Base-by-base conservation (phyloP, 92 coral and sea anemone species). In the Porites lobata region DNA sequence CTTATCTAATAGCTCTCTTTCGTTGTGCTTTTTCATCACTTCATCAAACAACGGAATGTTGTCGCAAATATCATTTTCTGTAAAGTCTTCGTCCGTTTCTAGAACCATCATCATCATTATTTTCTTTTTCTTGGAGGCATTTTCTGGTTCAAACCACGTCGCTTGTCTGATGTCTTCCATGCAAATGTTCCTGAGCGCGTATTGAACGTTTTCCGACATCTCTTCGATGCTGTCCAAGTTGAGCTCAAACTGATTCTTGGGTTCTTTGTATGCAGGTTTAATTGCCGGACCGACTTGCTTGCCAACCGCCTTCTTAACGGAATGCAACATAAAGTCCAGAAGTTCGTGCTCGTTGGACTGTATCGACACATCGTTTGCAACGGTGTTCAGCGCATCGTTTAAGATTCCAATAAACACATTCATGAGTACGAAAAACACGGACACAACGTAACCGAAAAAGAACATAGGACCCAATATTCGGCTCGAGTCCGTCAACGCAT, bases 241-340 rank as follows among this genome's bases (percentile, higher is more conserved):
- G 43, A 92, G 91, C 54, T 95, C 99, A 22, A 96, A 90, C 75
- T 86, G 84, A 6, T 93, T 88, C 91, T 96, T 92, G 15, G 96
- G 92, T 73, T 96, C 99, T 38, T 90, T 90, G 91, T 96, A 96
- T 8, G 89, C 87, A 26, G 99, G 99, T 61, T 92, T 94, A 61
- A 96, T 94, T 1, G 98, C 98, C n/a, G 99, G 97, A 19, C 97
- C 98, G n/a, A 96, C 98, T 76, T 96, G 95, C 78, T 95, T 94
- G 26, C 99, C 99, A 9, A 96, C 93, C 86, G 90, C 94, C n/a
- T 88, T 81, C 83, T 95, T 96, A 79, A 96, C 93, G 61, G 96
- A 86, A 73, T 96, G 98, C 26, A 95, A 86, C 97, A 96, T 96
- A 85, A 96, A 96, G 70, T 93, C 93, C 21, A 96, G 75, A 64